These are phyloP conservation scores for Hemibagrus guttatus DNA, from an alignment of 2,797 vertebrate species.

Conservation along the genomic window DNA sequence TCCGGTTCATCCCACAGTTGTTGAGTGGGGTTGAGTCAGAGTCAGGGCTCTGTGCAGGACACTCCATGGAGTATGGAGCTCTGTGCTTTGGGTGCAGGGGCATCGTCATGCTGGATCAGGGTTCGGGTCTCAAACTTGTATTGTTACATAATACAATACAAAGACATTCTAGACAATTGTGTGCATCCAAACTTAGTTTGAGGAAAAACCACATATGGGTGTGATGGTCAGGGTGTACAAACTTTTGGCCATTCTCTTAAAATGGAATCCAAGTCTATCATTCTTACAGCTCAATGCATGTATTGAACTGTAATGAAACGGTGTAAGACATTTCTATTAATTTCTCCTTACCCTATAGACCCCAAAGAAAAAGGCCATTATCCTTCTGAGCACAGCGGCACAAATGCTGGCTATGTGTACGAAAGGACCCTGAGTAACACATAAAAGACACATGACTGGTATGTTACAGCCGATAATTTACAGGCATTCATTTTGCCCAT, in stretches of 20 bases:
- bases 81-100: neutral
- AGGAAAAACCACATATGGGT: neutral
- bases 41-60: too few relatives aligned
- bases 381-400: constrained; percentile 89
- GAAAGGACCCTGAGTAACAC: constrained; percentile 85
- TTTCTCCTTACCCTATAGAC: constrained; percentile 87
- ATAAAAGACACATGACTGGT: constrained; percentile 3
- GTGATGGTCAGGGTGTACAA: neutral
- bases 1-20: neutral
- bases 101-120: neutral
- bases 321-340: neutral
- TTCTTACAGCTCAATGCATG: neutral
- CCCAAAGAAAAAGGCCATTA: constrained; percentile 91
- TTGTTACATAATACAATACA: neutral
- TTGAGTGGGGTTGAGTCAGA: neutral
- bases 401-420: constrained; percentile 98
- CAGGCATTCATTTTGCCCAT: neutral
- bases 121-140: neutral
- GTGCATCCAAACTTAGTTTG: neutral
- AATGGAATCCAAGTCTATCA: neutral
- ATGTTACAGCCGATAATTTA: neutral
- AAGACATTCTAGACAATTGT: neutral
- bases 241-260: neutral
- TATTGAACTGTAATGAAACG: neutral
- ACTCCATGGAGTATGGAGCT: neutral